Evolutionary conservation across 2,113 vertebrate species (phyloP), one percentile per base, ranked within the genome.

Genomic region (Bos javanicus): DNA sequence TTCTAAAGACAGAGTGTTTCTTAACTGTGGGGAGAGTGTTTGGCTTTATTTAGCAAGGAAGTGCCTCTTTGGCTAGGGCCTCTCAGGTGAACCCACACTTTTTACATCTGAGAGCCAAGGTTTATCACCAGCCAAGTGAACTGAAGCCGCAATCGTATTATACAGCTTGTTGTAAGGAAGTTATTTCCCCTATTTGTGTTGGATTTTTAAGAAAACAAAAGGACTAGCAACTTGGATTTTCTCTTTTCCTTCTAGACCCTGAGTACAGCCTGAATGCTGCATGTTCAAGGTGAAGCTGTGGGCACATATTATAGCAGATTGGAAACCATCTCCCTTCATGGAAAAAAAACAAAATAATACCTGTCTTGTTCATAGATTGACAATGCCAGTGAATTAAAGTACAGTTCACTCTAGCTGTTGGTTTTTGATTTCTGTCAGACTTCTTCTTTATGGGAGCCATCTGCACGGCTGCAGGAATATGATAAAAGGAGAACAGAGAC

Each of bases 311-410:
- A 8, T 10, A 39, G 84, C 96, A 67, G 0, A 39, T 7, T 9
- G 71, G 64, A 80, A 78, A 54, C 11, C 12, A 10, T 17, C 2
- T 52, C 52, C 17, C 78, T 90, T 50, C 64, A 0, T 89, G 39
- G 85, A 90, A 33, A 57, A 87, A 57, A 57, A 36, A 89, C 21
- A 57, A 54, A 91, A 54, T 1, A 43, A 25, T 3, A 43, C 57
- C 91, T 96, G 60, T 36, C 95, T n/a, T 83, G 3, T 93, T 92
- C 76, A 4, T 97, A 96, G 97, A 93, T 86, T 92, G 90, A 36
- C 9, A 11, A 1, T 97, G 89, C 39, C 90, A 99, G 99, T 99
- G 99, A 99, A 99, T 10, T 89, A 48, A 95, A 59, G 15, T 50
- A 8, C 87, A 88, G 9, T 56, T 95, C 89, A 52, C 92, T 59